Conservation (phyloP, 2,888 invertebrate species). For the Pseudoips prasinana region DNA sequence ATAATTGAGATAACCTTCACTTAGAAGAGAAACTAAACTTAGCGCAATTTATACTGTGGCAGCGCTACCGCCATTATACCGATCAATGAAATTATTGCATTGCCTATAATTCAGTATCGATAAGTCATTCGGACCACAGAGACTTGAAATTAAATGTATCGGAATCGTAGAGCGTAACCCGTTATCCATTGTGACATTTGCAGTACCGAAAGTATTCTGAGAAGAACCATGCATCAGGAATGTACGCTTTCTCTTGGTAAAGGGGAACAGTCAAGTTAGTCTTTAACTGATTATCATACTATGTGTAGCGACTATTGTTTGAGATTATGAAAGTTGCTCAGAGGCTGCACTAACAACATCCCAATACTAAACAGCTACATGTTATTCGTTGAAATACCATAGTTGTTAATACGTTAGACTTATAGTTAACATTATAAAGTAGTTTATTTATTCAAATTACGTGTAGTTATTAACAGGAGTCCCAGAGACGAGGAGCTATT, state of each 20-base stretch:
- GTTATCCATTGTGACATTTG: constrained; percentile 75
- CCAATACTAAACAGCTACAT: no score
- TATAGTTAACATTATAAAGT: no score
- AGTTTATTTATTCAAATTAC: no score
- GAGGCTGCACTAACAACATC: no score
- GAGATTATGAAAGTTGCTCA: constrained; percentile 58
- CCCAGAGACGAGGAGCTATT: no score
- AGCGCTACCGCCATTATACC: constrained; percentile 11
- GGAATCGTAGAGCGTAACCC: constrained; percentile 54
- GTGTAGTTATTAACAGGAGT: no score
- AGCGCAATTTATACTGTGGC: neutral
- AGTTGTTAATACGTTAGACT: no score
- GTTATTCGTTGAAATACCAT: no score
- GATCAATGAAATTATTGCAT: constrained; percentile 27
- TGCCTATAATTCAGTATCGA: constrained; percentile 21
- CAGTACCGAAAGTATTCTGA: constrained; percentile 69
- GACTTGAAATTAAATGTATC: constrained; percentile 60
- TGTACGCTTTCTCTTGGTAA: constrained; percentile 69
- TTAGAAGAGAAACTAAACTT: constrained; percentile 9
- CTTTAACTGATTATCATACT: constrained; percentile 74
- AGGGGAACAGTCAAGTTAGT: constrained; percentile 67
- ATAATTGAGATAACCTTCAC: no score
- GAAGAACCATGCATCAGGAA: constrained; percentile 61
- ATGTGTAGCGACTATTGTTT: constrained; percentile 66
- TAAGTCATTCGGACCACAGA: constrained; percentile 33